A percentile compares a stretch with the other conserved stretches of the same genome.
phyloP scores from a whole-genome alignment of 2,888 invertebrate species.

The Drosophila putrida region DNA sequence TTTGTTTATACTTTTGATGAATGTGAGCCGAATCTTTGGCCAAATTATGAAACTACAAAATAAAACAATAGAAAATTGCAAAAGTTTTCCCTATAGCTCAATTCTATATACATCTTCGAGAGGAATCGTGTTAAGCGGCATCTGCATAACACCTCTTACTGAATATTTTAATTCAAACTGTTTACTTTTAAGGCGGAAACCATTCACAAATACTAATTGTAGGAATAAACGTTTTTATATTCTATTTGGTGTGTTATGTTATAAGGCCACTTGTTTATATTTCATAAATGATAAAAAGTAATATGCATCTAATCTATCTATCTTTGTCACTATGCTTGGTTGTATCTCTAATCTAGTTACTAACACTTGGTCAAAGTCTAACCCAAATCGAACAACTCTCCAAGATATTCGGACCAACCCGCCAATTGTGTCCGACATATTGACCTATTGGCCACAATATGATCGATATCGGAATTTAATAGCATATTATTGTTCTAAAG shows the following conservation, averaged over 20 bases:
- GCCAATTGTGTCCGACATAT: too few species aligned
- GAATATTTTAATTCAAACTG: neutral
- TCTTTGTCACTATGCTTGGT: too few species aligned
- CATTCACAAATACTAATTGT: neutral
- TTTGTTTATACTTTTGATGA: conserved; percentile 69
- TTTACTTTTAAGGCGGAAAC: neutral
- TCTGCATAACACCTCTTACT: conserved; percentile 36
- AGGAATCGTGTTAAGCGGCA: conserved; percentile 29
- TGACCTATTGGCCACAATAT: too few species aligned
- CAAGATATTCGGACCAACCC: too few species aligned
- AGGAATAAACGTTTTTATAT: neutral
- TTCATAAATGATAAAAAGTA: neutral
- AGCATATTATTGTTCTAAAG: too few species aligned
- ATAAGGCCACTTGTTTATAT: neutral
- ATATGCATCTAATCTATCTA: too few species aligned
- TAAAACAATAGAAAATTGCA: conserved; percentile 40
- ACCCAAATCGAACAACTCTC: too few species aligned
- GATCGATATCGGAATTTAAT: too few species aligned
- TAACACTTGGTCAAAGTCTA: too few species aligned
- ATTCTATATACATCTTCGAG: conserved; percentile 1
- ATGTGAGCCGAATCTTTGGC: conserved; percentile 41
- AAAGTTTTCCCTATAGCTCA: conserved; percentile 12
- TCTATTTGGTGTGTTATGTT: neutral
- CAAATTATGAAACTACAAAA: conserved; percentile 49
- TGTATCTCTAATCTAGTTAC: too few species aligned